Base-by-base conservation (phyloP, 2,113 vertebrate species). In the Urocolius indicus region DNA sequence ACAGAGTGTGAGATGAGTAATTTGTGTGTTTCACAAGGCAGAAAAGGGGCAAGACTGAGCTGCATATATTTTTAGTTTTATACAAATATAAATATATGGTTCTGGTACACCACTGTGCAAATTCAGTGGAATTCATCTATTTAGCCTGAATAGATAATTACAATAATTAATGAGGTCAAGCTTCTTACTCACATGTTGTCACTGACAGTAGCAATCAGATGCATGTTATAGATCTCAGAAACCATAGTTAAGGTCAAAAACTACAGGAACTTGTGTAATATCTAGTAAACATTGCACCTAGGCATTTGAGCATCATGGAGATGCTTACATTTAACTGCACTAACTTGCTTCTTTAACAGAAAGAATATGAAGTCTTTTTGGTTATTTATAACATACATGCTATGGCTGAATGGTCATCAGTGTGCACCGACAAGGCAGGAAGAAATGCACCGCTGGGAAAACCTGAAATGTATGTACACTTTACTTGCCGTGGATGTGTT, bases 341-440 rank as follows among this genome's bases (percentile, higher is more conserved):
- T 1, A 2, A 62, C 32, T 62, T 73, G 86, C 63, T 94, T 73
- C 66, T 90, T 96, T 78, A 59, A 92, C 87, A 93, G 94, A 91
- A 69, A 89, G 89, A 98, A 92, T 83, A 99, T 99, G 99, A 98
- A 96, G 97, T 63, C 34, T 13, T 91, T 97, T 65, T 94, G 98
- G 66, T 38, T 98, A 90, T 92, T 98, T 89, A 36, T 94, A 34
- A 95, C 98, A 24, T 65, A 96, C 8, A 29, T 98, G 85, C 87
- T 97, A 10, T 97, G 95, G 46, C 73, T 98, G 87, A 97, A 95
- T 1, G 91, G 77, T 22, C 93, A 98, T 36, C 91, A 92, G 9
- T 97, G 98, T 5, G 97, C 96, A 32, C 97, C 98, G 0, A 96
- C 75, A 20, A 85, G 85, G 71, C 95, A 96, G 96, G 95, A 97